Evolutionary conservation across 2,113 vertebrate species (phyloP).

Genomic region (Pheucticus melanocephalus): DNA sequence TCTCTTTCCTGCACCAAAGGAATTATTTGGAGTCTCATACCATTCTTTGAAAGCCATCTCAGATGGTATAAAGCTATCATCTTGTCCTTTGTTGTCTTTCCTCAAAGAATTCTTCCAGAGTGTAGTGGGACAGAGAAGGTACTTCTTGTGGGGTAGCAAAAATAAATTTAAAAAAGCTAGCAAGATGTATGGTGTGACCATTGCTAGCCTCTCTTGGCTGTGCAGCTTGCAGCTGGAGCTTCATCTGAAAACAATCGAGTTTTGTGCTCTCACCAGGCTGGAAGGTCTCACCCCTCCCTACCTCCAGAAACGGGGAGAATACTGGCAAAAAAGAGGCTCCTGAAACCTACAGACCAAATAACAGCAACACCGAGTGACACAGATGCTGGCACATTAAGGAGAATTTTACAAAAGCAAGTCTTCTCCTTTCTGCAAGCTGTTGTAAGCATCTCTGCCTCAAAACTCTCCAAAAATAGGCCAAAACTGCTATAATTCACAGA

Average conservation of each 20-base stretch:
- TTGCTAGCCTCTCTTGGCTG: neutral
- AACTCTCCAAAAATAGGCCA: neutral
- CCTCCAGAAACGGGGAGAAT: neutral
- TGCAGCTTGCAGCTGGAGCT: neutral
- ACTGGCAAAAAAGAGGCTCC: neutral
- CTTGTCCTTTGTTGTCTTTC: neutral
- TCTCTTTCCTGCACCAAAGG: neutral
- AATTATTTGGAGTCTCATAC: neutral
- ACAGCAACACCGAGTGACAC: neutral
- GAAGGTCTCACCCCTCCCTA: neutral
- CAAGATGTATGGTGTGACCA: neutral
- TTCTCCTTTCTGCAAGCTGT: neutral
- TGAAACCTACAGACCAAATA: neutral
- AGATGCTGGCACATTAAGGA: neutral
- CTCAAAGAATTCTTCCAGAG: neutral
- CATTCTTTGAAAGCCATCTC: neutral
- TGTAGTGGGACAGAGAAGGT: neutral
- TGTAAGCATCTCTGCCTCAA: slow-evolving; percentile 15
- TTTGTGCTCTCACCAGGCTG: neutral
- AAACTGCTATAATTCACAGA: neutral
- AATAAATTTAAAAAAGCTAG: neutral
- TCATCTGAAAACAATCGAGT: neutral
- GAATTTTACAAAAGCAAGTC: neutral
- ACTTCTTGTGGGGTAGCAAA: neutral
- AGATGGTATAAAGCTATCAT: neutral